phyloP scores from a whole-genome alignment of 2,113 vertebrate species.

The Scomber colias region DNA sequence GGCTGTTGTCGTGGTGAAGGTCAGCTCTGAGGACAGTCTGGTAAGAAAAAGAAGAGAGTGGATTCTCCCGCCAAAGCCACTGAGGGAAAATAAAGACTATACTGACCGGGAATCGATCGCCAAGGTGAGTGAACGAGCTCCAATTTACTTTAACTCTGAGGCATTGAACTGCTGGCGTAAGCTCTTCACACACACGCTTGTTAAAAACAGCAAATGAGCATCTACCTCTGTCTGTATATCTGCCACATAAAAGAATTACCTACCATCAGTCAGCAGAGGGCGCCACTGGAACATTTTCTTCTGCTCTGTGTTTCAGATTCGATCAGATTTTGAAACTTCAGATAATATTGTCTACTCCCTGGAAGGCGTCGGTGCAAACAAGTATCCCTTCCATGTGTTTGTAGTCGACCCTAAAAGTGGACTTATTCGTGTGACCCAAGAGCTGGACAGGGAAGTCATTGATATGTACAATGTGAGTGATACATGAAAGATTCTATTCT shows the following conservation, averaged over 20 bases:
- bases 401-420: conserved; percentile 86
- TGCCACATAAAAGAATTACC: neutral
- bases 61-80: conserved; percentile 84
- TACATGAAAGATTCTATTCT: neutral
- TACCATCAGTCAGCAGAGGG: neutral
- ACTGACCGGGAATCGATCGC: conserved; percentile 82
- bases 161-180: neutral
- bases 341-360: conserved; percentile 85
- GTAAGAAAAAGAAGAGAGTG: conserved; percentile 87
- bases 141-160: conserved; percentile 6
- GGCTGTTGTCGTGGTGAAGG: conserved; percentile 17
- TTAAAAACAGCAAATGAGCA: too few species aligned
- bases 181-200: too few species aligned
- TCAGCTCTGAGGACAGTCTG: conserved; percentile 1
- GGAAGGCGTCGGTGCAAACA: conserved; percentile 86
- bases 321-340: conserved; percentile 84
- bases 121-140: conserved; percentile 78
- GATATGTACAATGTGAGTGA: conserved; percentile 77
- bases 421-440: conserved; percentile 86
- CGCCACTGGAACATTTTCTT: neutral
- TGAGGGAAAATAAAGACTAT: conserved; percentile 88
- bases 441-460: conserved; percentile 88
- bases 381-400: conserved; percentile 88
- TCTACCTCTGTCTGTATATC: too few species aligned
- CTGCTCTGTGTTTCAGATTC: conserved; percentile 85